Evolutionary conservation across 2,113 vertebrate genomes (phyloP), one percentile per base, ranked within the genome.

Genomic region (Seriola rivoliana): DNA sequence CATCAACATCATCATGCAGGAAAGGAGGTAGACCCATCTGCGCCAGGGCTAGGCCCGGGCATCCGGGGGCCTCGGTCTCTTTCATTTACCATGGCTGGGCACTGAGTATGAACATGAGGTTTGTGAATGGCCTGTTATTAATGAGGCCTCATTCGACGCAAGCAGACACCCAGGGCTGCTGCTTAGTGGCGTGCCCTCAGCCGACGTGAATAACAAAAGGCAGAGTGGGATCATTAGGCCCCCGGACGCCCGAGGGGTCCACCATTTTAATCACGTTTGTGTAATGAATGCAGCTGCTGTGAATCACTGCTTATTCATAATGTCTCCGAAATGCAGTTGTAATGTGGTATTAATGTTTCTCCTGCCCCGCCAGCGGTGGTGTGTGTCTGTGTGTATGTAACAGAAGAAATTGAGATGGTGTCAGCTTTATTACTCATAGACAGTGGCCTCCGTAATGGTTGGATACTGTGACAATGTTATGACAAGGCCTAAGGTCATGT

Each of bases 221-320:
- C 89, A 88, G 90, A 73, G 86, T 65, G 84, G 92, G 92, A 92
- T 94, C 93, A 94, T 94, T 95, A 94, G 91, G 83, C 81, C 73
- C 60, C 80, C 14, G 78, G 84, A 89, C 50, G 89, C 94, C 92
- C 44, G 69, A 85, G 90, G 94, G 91, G 86, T 91, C 88, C 52
- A 62, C 75, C 83, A 58, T 86, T 93, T 93, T 95, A 94, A 95
- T 95, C 92, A 91, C 82, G 90, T 94, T 95, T 91, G 90, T 8
- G 83, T 94, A 94, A 94, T 94, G 91, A 93, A 92, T 93, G 91
- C 92, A 91, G 90, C 93, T 95, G 94, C 91, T 85, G 86, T 89
- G 91, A 93, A 89, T 93, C 85, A 75, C 87, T 81, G 87, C 85
- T 89, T 93, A 91, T 93, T 90, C 89, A 90, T 93, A 87, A 93